Base-by-base conservation (phyloP, 2,113 vertebrate genomes). In the Chamaea fasciata region DNA sequence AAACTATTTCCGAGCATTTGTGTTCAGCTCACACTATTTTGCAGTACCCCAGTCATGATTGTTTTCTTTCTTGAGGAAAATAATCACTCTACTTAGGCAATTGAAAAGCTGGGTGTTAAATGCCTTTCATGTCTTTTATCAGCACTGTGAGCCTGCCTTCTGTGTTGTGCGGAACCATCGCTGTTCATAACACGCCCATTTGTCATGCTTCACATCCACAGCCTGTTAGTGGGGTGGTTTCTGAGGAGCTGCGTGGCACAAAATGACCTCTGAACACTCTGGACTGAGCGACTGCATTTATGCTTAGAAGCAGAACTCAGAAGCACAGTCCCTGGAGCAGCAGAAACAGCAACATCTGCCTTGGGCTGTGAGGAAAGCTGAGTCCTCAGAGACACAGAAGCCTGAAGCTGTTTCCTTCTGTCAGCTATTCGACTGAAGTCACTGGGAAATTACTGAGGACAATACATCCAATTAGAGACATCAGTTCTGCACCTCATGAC, bases 1-100 rank as follows among this genome's bases (percentile, higher is more conserved):
- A 93, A 94, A 82, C 90, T 47, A 64, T 93, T 96, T 91, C 59
- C 82, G 60, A 75, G 85, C 78, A 53, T 90, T 90, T 91, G 70
- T 79, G 85, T 60, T 69, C 85, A 59, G 88, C 83, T 82, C 49
- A 39, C 41, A 15, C 24, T 65, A 1, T 73, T 83, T 79, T 86
- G 90, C 90, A 83, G 63, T 41, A 82, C 24, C 53, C 9, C 62
- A 49, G 78, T 28, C 55, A 30, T 13, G 22, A 76, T 18, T 86
- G 59, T 88, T 86, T 90, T 70, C 49, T 83, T 94, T 90, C 88
- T 90, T 68, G 75, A 84, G 46, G 82, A 93, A 92, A 85, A 93
- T 64, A 76, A 83, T 65, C 79, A 64, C 62, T 82, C 44, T 53
- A 4, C 57, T 87, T 87, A 85, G 41, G 63, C 74, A 53, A 49